These are phyloP conservation scores for Thunnus albacares DNA, from an alignment of 2,797 vertebrate genomes.

Conservation along the genomic window DNA sequence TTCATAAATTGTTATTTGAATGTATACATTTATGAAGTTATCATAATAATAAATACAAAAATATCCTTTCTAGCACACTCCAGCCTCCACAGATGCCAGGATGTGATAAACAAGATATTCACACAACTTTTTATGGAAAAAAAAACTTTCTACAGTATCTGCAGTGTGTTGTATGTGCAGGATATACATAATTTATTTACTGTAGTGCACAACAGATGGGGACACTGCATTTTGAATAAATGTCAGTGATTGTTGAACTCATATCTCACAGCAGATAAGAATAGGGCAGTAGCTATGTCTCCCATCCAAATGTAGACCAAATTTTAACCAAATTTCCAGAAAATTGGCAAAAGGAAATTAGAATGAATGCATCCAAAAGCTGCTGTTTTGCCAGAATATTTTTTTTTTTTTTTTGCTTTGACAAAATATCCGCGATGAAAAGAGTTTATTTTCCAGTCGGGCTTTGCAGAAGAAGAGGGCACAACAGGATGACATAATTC, in stretches of 20 bases:
- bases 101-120: not conserved
- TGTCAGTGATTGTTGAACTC: constrained; percentile 2
- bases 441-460: too few relatives aligned
- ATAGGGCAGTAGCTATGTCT: too few relatives aligned
- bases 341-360: too few relatives aligned
- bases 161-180: not conserved
- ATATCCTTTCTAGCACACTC: not conserved
- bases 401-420: too few relatives aligned
- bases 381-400: too few relatives aligned
- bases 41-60: not conserved
- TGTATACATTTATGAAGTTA: not conserved
- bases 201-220: not conserved
- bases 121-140: too few relatives aligned
- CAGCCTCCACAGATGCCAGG: not conserved
- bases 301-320: too few relatives aligned
- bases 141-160: not conserved
- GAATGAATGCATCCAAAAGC: too few relatives aligned
- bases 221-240: constrained; percentile 2
- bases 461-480: too few relatives aligned
- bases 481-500: too few relatives aligned
- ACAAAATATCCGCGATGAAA: not conserved
- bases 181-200: not conserved
- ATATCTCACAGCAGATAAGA: constrained; percentile 8
- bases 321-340: too few relatives aligned
- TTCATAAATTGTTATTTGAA: not conserved